Evolutionary conservation across 1,140 invertebrate genomes (phyloP), one percentile per base, ranked within the genome.

Genomic region (Popillia japonica): DNA sequence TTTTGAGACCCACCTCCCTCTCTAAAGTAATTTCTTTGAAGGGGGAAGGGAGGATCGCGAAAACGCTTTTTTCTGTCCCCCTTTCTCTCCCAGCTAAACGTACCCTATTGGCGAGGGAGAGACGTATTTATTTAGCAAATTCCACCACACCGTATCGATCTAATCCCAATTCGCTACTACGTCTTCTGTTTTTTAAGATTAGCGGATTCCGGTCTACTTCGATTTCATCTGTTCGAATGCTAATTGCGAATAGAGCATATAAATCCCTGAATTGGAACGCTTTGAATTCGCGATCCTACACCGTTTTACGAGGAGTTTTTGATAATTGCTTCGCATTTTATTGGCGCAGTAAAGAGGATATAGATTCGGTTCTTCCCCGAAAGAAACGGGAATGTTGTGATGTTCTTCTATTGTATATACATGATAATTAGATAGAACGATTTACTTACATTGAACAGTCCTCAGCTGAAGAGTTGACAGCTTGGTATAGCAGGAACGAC

Each of bases 281-380:
- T 64, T 20, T 20, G 61, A 20, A 64, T 17, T 17, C 20, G 20
- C 61, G 61, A 64, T 64, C 61, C 20, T n/a, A n/a, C n/a, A 22
- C 4, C 4, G 17, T 64, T 64, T 64, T 64, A 64, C 61, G 61
- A 64, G 61, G 61, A 22, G 61, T 64, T 64, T 64, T 64, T 64
- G 61, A 64, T 64, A 64, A 64, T 64, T 64, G 61, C 61, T 64
- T 64, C 22, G n/a, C 61, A n/a, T 48, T 64, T 64, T 64, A 64
- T 6, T 11, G 61, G 61, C 61, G 61, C 61, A 64, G 61, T 23
- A 11, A 20, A 20, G 17, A 23, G 17, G 23, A 27, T 64, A 27
- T 6, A 6, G 23, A 17, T n/a, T 27, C 10, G 23, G 61, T 48
- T 48, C 8, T 10, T 48, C 17, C 7, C 17, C 44, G 17, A 20